Evolutionary conservation across 2,888 invertebrate genomes (phyloP), one percentile per base, ranked within the genome.

Genomic region (Idaea straminata): DNA sequence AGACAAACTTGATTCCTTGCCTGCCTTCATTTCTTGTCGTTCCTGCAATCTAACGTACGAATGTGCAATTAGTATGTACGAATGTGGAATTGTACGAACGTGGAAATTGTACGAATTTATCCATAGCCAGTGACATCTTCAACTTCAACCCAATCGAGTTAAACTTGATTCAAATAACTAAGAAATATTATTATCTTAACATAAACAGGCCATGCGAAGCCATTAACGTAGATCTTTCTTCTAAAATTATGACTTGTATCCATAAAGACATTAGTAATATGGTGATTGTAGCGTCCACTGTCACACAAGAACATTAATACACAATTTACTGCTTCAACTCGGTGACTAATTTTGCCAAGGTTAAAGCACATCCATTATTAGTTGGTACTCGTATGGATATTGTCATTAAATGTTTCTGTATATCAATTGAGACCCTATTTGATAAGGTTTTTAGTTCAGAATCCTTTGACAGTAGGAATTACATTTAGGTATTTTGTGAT

Each of bases 321-420:
- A 80, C 80, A 81, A 84, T 83, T 81, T 81, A 81, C 74, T 78
- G 78, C 75, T 71, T 66, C 34, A 70, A 71, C 72, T 67, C 69
- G 68, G 72, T 89, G 89, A 91, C 90, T 92, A 91, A 91, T 88
- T 88, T 86, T 83, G 77, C 85, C 88, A 92, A 92, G 91, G 91
- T 86, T 89, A 83, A 79, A 82, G 87, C 88, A 84, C 88, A 88
- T 85, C 88, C 90, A 89, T 89, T 90, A 90, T 91, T 90, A 91
- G 91, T 91, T 91, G 90, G 47, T 47, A 47, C 10, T 47, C 47
- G 47, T 47, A 47, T 10, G 10, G 47, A 47, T 47, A 47, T 90
- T 88, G 80, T 89, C 85, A 88, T 87, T 84, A 84, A 86, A 85
- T 82, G 67, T 69, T 65, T 63, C 66, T 64, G 63, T 64, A 47